A percentile compares a stretch with the other conserved stretches of the same genome.
phyloP scores from a whole-genome alignment of 2,797 vertebrate genomes.

The Momotus momota region DNA sequence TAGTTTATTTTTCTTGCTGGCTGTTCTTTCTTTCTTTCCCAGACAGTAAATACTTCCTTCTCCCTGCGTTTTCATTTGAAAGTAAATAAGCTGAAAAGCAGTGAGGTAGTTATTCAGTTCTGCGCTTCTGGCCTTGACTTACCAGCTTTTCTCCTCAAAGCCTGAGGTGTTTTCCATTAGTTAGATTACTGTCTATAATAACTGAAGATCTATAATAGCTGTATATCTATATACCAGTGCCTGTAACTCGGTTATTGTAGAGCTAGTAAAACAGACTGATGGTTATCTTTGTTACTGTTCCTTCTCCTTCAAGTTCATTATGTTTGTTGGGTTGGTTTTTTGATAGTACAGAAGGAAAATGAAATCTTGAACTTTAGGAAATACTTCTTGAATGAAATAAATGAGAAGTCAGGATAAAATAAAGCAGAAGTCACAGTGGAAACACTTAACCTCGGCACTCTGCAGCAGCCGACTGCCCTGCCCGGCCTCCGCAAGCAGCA shows the following conservation, averaged over 20 bases:
- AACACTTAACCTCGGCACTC: background rate
- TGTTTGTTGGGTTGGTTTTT: too few species aligned
- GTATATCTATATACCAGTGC: background rate
- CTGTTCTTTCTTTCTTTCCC: background rate
- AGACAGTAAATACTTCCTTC: background rate
- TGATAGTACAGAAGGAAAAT: background rate
- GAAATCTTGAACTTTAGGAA: background rate
- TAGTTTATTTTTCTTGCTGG: background rate
- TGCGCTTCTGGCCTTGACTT: rapidly evolving
- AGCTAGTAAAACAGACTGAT: background rate
- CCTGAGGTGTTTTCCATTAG: background rate
- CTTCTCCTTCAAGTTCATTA: too few species aligned
- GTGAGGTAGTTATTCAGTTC: background rate
- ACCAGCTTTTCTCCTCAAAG: background rate
- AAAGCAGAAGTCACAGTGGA: background rate
- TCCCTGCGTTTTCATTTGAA: background rate
- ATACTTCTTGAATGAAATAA: too few species aligned
- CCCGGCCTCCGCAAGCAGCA: too few species aligned
- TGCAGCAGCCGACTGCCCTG: too few species aligned
- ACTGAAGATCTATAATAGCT: too few species aligned
- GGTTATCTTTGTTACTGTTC: background rate
- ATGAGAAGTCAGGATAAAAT: too few species aligned
- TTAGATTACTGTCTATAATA: too few species aligned
- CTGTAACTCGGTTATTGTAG: rapidly evolving
- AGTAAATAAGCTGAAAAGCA: background rate